A percentile compares a stretch with the other conserved stretches of the same genome.
phyloP scores from a whole-genome alignment of 2,113 vertebrate species.

The Thymallus thymallus region DNA sequence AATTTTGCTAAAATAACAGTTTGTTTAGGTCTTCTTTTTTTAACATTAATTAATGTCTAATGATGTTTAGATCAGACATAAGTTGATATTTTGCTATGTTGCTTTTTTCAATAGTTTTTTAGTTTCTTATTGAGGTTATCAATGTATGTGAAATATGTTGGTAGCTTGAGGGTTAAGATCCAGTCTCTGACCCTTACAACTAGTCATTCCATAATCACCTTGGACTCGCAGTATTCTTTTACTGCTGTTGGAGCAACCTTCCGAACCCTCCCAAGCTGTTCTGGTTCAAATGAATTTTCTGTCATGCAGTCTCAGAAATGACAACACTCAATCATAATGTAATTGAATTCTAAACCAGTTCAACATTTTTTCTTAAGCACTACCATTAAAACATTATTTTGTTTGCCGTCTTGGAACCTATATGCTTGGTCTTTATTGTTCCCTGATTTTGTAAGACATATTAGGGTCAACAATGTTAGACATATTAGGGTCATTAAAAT shows the following conservation, averaged over 20 bases:
- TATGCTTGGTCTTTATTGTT: constrained; percentile 43
- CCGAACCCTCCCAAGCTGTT: constrained; percentile 32
- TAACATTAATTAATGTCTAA: too few species aligned
- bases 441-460: constrained; percentile 43
- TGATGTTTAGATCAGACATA: too few species aligned
- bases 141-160: too few species aligned
- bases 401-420: constrained; percentile 59
- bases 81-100: too few species aligned
- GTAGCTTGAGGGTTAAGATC: constrained; percentile 18
- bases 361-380: constrained; percentile 50
- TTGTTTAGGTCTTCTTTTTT: too few species aligned
- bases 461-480: too few species aligned
- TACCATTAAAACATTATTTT: constrained; percentile 70
- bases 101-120: too few species aligned
- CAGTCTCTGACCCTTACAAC: constrained; percentile 52
- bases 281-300: constrained; percentile 72
- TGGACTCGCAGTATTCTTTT: constrained; percentile 49
- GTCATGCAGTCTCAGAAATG: constrained; percentile 73
- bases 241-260: constrained; percentile 52
- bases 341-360: constrained; percentile 71
- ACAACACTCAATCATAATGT: constrained; percentile 74
- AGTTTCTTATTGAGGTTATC: too few species aligned
- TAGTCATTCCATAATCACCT: constrained; percentile 64
- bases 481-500: too few species aligned
- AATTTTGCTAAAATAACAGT: too few species aligned